Base-by-base conservation (phyloP, 2,113 vertebrate genomes). In the Microtus montanus region DNA sequence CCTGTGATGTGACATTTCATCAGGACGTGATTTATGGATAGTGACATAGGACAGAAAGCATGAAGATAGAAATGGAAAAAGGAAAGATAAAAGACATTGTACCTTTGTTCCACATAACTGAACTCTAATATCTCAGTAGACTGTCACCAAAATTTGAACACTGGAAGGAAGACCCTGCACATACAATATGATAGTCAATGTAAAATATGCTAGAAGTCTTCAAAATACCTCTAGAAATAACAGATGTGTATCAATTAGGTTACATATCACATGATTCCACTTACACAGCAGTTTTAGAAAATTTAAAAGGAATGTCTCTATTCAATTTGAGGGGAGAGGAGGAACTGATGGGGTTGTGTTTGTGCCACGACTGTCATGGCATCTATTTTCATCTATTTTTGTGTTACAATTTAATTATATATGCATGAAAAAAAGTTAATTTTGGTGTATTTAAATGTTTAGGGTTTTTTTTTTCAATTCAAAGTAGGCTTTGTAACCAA, bases 101-200 rank as follows among this genome's bases (percentile, higher is more conserved):
- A 94, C 15, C 15, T 86, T 92, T 85, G 38, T 80, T 47, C 90
- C 58, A 91, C 24, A 79, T 74, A 38, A 79, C 14, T 78, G 75
- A 94, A 91, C 66, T 91, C 89, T 84, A 26, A 68, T 96, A n/a
- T 78, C 52, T 94, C 44, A 89, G 26, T 28, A 92, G 7, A 87
- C 52, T 41, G 8, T 87, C 68, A 83, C 54, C 75, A 47, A 96
- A 94, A 86, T 52, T 3, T 15, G 61, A 38, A 70, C 47, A 54
- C 52, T 87, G 28, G 71, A 91, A 93, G 90, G 80, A 87, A 92
- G 38, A 4, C 2, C 83, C 61, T 91, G 75, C 77, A 95, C 0
- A 61, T 41, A 71, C 33, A 77, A 64, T 14, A 52, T 63, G 22
- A 70, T 47, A 49, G n/a, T 80, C n/a, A 85, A 58, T 33, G 24